These are phyloP conservation scores for Venturia canescens DNA, from an alignment of 1,140 invertebrate species.

Conservation along the genomic window DNA sequence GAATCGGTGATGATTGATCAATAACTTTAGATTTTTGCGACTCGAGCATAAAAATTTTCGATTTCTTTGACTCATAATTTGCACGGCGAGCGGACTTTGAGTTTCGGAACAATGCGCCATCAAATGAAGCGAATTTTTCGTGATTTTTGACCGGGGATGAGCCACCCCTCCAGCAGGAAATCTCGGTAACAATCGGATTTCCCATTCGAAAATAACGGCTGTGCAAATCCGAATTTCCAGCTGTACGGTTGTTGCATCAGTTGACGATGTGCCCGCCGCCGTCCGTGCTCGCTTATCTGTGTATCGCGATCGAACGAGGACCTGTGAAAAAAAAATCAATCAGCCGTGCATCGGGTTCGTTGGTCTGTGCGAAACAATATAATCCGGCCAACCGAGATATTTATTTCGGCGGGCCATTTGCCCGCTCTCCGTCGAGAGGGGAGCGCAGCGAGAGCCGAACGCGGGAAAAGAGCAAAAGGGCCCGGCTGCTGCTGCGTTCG, in stretches of 20 bases:
- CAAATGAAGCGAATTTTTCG: background rate
- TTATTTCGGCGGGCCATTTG: slow-evolving; percentile 1
- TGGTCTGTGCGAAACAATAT: slow-evolving; percentile 13
- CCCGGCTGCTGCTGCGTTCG: background rate
- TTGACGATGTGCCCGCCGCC: no score
- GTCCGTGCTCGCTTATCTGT: background rate
- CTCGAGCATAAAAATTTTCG: no score
- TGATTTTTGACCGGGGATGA: background rate
- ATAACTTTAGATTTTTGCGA: no score
- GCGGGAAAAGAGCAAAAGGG: background rate
- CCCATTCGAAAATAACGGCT: slow-evolving; percentile 6
- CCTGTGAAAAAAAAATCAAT: background rate
- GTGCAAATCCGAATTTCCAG: background rate
- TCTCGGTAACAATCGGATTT: background rate
- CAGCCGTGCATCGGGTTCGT: background rate
- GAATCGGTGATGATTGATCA: no score
- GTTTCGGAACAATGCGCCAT: no score
- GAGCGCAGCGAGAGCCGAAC: background rate
- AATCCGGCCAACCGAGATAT: slow-evolving; percentile 8
- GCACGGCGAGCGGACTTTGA: no score
- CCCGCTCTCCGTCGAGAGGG: background rate
- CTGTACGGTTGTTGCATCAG: background rate
- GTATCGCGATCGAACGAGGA: background rate
- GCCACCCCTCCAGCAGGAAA: background rate
- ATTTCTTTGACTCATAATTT: no score